Conservation (phyloP, 2,888 invertebrate genomes). For the Papilio protenor region DNA sequence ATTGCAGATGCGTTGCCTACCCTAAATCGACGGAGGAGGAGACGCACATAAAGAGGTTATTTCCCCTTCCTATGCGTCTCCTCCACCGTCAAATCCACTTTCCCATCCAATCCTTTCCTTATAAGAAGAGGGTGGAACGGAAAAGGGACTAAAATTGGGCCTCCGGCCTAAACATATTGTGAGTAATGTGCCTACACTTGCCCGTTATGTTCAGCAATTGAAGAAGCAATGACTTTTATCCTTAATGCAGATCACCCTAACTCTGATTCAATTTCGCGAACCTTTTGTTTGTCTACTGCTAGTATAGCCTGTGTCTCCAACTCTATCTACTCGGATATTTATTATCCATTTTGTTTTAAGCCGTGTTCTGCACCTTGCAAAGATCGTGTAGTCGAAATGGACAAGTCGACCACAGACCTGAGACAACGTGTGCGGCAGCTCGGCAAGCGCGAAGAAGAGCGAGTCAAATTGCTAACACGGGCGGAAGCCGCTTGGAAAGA, state of each 20-base stretch:
- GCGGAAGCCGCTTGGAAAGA: constrained; percentile 76
- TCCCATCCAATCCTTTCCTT: no score
- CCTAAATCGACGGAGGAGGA: no score
- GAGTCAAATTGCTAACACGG: constrained; percentile 69
- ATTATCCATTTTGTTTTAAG: constrained; percentile 44
- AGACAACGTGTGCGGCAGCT: constrained; percentile 61
- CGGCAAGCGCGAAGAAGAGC: constrained; percentile 67
- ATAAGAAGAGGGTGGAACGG: no score
- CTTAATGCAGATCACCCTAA: not conserved
- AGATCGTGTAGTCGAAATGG: constrained; percentile 60
- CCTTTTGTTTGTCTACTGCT: not conserved
- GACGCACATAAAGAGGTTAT: no score
- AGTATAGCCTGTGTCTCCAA: not conserved
- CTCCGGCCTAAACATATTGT: not conserved
- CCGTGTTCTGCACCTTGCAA: constrained; percentile 64
- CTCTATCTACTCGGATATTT: not conserved
- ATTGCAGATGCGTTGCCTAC: no score
- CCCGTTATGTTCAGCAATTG: not conserved
- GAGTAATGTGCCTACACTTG: not conserved
- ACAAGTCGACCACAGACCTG: constrained; percentile 59
- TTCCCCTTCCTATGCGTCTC: no score
- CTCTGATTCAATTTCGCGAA: not conserved
- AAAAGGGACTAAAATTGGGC: no score
- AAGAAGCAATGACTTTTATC: not conserved
- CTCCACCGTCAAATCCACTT: no score